These are phyloP conservation scores for Myanophis thanlyinensis DNA, from an alignment of 2,113 vertebrate species.

Conservation along the genomic window DNA sequence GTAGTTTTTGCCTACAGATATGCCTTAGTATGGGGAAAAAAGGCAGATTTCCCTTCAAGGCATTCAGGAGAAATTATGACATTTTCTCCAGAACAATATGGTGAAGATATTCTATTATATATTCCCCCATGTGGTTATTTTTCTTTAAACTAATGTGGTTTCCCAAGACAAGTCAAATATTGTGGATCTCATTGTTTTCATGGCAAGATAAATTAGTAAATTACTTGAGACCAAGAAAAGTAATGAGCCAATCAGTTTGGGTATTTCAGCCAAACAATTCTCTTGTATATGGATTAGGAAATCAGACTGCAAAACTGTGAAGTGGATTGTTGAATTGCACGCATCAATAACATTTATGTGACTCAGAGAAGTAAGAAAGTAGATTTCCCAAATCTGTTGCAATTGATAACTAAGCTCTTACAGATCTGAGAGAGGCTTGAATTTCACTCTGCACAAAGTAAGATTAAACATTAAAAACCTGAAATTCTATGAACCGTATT, in stretches of 20 bases:
- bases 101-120: background rate
- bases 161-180: constrained; percentile 21
- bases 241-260: constrained; percentile 56
- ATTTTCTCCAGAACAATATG: background rate
- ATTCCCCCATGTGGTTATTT: background rate
- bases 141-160: constrained; percentile 36
- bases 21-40: rapidly evolving
- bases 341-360: background rate
- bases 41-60: background rate
- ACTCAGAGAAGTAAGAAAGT: background rate
- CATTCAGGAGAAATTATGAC: background rate
- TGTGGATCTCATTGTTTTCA: constrained; percentile 42
- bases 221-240: constrained; percentile 49
- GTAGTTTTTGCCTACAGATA: background rate
- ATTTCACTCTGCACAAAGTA: background rate
- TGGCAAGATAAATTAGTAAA: constrained; percentile 55
- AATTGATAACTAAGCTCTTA: background rate
- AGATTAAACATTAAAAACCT: constrained; percentile 6
- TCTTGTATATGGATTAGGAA: background rate
- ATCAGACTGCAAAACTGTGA: background rate
- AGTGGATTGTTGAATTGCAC: background rate
- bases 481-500: constrained; percentile 3
- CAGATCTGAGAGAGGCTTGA: background rate
- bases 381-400: background rate
- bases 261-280: background rate